These are phyloP conservation scores for Spondyliosoma cantharus DNA, from an alignment of 2,797 vertebrate genomes.

Conservation along the genomic window DNA sequence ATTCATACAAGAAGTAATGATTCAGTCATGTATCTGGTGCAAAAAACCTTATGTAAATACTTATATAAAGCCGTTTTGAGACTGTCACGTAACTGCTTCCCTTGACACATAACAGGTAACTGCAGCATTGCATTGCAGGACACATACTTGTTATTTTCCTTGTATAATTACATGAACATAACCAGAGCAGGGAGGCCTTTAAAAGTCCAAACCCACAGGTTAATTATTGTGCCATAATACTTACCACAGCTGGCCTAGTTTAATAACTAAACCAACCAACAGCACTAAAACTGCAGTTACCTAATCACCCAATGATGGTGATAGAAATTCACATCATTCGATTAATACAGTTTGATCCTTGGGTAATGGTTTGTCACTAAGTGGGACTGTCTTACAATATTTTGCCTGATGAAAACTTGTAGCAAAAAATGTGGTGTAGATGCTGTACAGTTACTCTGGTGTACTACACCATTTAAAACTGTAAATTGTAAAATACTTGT, in stretches of 20 bases:
- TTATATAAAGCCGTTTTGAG: background rate
- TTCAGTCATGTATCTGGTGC: background rate
- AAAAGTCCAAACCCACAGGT: background rate
- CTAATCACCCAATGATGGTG: background rate
- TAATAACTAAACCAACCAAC: background rate
- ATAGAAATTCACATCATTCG: background rate
- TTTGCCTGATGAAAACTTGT: background rate
- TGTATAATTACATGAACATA: background rate
- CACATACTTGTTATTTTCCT: background rate
- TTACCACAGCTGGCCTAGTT: background rate
- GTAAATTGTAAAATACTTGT: no score
- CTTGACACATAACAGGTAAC: background rate
- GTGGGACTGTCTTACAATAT: background rate
- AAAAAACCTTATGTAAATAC: background rate
- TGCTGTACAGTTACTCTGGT: no score
- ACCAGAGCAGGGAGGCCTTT: background rate
- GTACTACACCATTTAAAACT: no score
- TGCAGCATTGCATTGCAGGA: background rate
- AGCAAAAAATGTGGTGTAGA: background rate
- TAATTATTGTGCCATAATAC: background rate
- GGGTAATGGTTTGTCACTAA: no score
- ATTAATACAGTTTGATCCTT: background rate
- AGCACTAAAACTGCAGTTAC: background rate
- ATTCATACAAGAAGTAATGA: background rate
- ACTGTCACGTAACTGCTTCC: slow-evolving; percentile 2